Percentiles rank a stretch among this genome's conserved stretches.
phyloP scores from a whole-genome alignment of 2,888 invertebrate species.

The Acanthosepion esculentum region DNA sequence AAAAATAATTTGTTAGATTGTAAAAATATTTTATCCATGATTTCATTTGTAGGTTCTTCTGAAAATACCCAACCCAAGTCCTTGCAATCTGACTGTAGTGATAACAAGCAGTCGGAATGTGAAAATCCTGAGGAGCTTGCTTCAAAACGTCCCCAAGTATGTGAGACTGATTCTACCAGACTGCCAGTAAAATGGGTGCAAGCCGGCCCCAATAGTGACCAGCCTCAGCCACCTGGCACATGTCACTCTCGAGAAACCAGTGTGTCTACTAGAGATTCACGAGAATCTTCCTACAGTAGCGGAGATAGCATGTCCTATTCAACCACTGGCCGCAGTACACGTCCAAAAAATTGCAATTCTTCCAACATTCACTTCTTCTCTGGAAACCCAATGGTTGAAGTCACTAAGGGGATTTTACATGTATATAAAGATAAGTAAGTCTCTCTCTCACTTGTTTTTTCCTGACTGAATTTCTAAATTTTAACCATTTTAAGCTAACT shows the following conservation, averaged over 20 bases:
- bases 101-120: slow-evolving; percentile 47
- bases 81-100: slow-evolving; percentile 48
- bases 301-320: slow-evolving; percentile 50
- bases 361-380: slow-evolving; percentile 83
- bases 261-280: slow-evolving; percentile 48
- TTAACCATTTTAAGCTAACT: too few relatives aligned
- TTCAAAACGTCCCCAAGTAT: background rate
- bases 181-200: background rate
- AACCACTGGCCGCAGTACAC: slow-evolving; percentile 54
- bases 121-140: background rate
- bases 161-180: background rate
- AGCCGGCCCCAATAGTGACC: background rate
- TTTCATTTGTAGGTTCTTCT: background rate
- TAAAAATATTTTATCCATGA: background rate
- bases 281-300: slow-evolving; percentile 49
- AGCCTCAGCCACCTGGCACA: background rate
- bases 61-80: background rate
- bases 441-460: background rate
- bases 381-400: slow-evolving; percentile 97
- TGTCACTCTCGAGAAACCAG: slow-evolving; percentile 40
- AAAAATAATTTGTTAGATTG: background rate
- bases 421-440: slow-evolving; percentile 96
- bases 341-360: slow-evolving; percentile 66
- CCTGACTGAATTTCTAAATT: background rate
- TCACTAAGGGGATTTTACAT: slow-evolving; percentile 96